Base-by-base conservation (phyloP, 1,140 invertebrate genomes). In the Drosophila grimshawi region DNA sequence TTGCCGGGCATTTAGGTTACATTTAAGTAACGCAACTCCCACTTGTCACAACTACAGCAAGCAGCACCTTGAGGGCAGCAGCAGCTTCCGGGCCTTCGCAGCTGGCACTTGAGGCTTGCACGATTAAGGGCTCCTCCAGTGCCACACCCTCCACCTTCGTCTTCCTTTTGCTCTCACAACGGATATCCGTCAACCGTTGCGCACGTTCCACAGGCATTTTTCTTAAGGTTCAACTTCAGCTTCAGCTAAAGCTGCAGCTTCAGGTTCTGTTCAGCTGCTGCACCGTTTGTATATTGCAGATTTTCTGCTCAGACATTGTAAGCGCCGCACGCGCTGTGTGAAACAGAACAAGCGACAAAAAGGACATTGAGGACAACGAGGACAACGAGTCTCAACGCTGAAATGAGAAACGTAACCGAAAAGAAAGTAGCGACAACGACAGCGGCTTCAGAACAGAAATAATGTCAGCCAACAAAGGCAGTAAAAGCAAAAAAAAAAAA, bases 161-260 rank as follows among this genome's bases (percentile, higher is more conserved):
- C 30, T 33, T 2, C 59, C 43, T 60, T 68, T 41, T 60, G 63
- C 49, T 49, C 48, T 37, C 64, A 11, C 41, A 77, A 46, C 80
- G 83, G 83, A 86, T 86, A 80, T 86, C 83, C 83, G 76, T 43
- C 56, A 60, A 81, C 67, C 68, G 76, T 78, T 66, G 74, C 69
- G 81, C 83, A 89, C 85, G 83, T 89, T 86, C 52, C 80, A 78
- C 76, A 56, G 75, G 77, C 80, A 88, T 86, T 86, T 86, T 86
- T 80, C 80, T 78, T 64, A 39, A 27, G 48, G 56, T 55, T 19
- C 56, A 59, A 52, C 78, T 78, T 66, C 55, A 30, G 48, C 60
- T 68, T 30, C 45, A 19, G 19, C 80, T 78, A 61, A 39, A 27
- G 48, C 64, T 55, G n/a, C 56, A 59, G 59, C 78, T 78, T 66